phyloP scores from a whole-genome alignment of 1,140 invertebrate species.

The Aphelenchoides besseyi region DNA sequence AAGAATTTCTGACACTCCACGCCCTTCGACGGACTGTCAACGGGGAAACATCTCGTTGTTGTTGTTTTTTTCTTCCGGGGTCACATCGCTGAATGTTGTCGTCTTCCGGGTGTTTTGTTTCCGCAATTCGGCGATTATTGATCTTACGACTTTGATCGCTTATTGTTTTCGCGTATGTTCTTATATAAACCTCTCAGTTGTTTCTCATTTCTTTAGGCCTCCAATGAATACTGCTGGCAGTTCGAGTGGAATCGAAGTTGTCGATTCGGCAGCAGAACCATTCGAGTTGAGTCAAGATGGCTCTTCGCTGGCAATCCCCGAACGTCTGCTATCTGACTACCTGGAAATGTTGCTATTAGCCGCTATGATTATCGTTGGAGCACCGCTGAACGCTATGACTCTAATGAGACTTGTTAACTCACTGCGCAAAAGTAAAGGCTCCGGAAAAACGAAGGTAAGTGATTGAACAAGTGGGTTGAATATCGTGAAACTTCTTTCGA shows the following conservation, averaged over 20 bases:
- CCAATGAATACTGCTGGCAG: not conserved
- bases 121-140: no score
- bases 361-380: slow-evolving; percentile 33
- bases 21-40: no score
- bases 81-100: no score
- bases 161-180: no score
- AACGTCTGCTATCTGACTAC: slow-evolving; percentile 35
- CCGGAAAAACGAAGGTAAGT: slow-evolving; percentile 38
- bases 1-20: no score
- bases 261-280: not conserved
- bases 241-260: not conserved
- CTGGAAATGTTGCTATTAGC: slow-evolving; percentile 39
- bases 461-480: not conserved
- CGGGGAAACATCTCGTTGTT: no score
- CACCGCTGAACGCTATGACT: slow-evolving; percentile 39
- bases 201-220: no score
- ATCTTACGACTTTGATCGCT: no score
- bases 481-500: not conserved
- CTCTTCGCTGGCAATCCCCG: not conserved
- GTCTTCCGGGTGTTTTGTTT: no score
- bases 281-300: slow-evolving; percentile 20
- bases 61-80: no score
- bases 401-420: slow-evolving; percentile 31
- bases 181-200: no score
- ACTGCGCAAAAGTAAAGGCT: slow-evolving; percentile 29